Conservation (phyloP, 2,888 invertebrate species). For the Amphipoea lucens region DNA sequence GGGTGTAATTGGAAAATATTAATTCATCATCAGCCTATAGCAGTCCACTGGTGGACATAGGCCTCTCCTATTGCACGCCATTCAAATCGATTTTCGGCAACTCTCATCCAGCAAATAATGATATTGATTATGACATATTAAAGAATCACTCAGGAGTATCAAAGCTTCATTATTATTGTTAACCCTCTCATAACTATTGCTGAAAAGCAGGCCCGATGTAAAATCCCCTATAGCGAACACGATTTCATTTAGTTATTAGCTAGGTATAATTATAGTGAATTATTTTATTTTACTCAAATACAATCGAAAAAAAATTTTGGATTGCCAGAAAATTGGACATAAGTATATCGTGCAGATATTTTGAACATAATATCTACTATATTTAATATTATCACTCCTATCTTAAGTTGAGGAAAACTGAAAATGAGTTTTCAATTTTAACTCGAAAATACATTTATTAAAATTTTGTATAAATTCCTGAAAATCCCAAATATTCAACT, state of each 20-base stretch:
- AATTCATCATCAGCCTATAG: too few relatives aligned
- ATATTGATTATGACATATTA: neutral
- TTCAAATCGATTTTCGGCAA: too few relatives aligned
- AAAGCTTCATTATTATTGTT: neutral
- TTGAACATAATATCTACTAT: neutral
- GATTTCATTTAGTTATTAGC: neutral
- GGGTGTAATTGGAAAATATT: neutral
- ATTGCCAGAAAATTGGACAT: neutral
- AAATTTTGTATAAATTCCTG: neutral
- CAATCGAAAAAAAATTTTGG: neutral
- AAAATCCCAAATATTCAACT: neutral
- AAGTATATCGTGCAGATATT: neutral
- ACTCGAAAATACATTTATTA: neutral
- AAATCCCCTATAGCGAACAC: neutral
- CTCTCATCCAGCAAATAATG: too few relatives aligned
- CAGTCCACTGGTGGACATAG: too few relatives aligned
- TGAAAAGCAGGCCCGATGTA: neutral
- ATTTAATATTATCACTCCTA: neutral
- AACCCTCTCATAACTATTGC: neutral
- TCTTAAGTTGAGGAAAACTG: constrained; percentile 5
- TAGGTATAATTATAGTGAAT: neutral
- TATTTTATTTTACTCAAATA: neutral
- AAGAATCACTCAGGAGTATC: neutral
- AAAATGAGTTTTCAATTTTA: neutral
- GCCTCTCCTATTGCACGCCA: too few relatives aligned